These are phyloP conservation scores for Bombyx mandarina DNA, from an alignment of 1,140 invertebrate genomes.

Conservation along the genomic window DNA sequence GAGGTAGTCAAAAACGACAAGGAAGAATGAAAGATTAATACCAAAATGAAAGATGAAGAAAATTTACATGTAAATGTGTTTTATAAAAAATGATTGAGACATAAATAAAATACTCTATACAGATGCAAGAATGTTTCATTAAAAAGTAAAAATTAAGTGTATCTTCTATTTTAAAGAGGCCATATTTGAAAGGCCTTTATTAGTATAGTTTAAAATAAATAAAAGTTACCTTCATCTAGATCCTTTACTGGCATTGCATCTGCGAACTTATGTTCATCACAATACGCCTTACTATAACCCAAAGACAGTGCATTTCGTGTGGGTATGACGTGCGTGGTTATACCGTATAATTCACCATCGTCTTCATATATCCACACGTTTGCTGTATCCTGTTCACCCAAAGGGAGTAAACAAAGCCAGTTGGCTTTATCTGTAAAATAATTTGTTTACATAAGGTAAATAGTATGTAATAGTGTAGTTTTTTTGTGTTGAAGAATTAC, in stretches of 20 bases:
- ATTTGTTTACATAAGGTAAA: neutral
- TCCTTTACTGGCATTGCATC: conserved; percentile 16
- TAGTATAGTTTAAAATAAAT: neutral
- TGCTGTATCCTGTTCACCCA: conserved; percentile 24
- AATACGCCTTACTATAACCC: conserved; percentile 32
- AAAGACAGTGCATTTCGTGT: conserved; percentile 17
- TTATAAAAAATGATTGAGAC: too few species aligned
- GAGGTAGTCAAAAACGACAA: too few species aligned
- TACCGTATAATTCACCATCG: conserved; percentile 24
- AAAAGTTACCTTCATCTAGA: conserved; percentile 19
- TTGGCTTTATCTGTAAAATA: conserved; percentile 36
- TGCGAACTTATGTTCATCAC: conserved; percentile 15
- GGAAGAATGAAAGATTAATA: too few species aligned
- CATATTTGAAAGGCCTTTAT: neutral
- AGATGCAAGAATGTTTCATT: too few species aligned
- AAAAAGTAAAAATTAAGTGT: too few species aligned
- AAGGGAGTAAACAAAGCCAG: conserved; percentile 31
- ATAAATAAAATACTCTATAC: too few species aligned
- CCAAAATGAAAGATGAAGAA: too few species aligned
- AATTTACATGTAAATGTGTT: too few species aligned
- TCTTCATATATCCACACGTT: conserved; percentile 40
- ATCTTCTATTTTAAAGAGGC: neutral
- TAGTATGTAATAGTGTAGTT: neutral
- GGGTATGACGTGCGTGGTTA: conserved; percentile 20
- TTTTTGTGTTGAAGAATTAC: neutral